Conservation (phyloP, 2,113 vertebrate species). For the Diadophis punctatus region DNA sequence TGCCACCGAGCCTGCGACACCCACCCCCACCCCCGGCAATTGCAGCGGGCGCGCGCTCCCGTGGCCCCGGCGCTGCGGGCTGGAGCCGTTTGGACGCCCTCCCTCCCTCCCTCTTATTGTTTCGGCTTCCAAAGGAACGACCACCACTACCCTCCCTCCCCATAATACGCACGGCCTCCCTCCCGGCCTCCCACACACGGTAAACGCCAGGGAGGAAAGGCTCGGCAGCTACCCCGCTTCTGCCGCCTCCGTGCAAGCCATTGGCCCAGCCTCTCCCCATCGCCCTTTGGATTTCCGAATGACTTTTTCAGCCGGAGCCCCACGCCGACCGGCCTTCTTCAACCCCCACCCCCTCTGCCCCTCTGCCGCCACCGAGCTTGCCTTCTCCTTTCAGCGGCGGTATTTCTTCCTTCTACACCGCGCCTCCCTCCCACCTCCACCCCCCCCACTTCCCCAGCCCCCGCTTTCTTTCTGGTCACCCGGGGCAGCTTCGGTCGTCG, state of each 20-base stretch:
- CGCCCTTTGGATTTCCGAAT: neutral
- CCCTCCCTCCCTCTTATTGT: neutral
- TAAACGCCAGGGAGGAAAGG: neutral
- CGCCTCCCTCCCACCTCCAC: neutral
- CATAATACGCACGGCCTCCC: neutral
- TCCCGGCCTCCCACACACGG: neutral
- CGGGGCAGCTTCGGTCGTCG: neutral
- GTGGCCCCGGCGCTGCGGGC: neutral
- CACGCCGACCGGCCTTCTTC: neutral
- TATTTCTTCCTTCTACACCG: neutral
- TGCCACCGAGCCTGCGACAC: neutral
- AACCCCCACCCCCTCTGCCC: neutral
- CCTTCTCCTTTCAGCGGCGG: neutral
- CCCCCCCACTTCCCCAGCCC: neutral
- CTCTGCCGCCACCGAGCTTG: neutral
- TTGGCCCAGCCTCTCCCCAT: neutral
- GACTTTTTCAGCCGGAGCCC: neutral
- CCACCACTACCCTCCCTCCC: accelerated
- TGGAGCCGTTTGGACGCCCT: neutral
- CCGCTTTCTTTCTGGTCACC: neutral
- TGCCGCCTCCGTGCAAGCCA: neutral
- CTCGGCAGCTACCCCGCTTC: neutral
- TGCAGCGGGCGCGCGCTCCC: neutral
- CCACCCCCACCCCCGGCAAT: neutral
- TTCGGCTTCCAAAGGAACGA: neutral